Evolutionary conservation across 2,888 invertebrate genomes (phyloP).

Genomic region (Notodonta ziczac): DNA sequence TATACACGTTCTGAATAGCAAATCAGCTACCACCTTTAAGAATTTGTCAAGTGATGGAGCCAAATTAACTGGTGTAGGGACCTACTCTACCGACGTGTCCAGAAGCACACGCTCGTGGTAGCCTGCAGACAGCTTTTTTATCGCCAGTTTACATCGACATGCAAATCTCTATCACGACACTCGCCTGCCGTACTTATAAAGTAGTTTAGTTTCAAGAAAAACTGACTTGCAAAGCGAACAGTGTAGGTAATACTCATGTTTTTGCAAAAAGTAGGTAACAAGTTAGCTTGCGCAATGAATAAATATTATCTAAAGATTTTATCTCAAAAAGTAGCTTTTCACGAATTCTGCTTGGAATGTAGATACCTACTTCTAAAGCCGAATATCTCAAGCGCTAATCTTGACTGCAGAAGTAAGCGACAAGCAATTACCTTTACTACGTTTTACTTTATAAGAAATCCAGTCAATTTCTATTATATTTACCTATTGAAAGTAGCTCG

Average conservation of each 20-base stretch:
- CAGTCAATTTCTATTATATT: constrained; percentile 19
- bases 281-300: constrained; percentile 39
- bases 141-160: constrained; percentile 54
- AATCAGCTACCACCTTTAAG: constrained; percentile 29
- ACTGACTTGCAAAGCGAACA: constrained; percentile 40
- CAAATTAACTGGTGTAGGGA: constrained; percentile 7
- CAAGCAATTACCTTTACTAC: constrained; percentile 30
- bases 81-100: constrained; percentile 18
- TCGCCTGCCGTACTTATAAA: constrained; percentile 44
- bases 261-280: constrained; percentile 35
- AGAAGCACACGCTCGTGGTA: constrained; percentile 41
- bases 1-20: constrained; percentile 24
- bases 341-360: constrained; percentile 39
- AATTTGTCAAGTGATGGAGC: constrained; percentile 10
- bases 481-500: constrained; percentile 28
- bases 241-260: constrained; percentile 39
- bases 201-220: constrained; percentile 48
- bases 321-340: constrained; percentile 42
- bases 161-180: constrained; percentile 59
- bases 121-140: constrained; percentile 45
- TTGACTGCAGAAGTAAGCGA: constrained; percentile 31
- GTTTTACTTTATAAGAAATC: constrained; percentile 31
- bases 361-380: constrained; percentile 21
- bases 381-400: constrained; percentile 34
- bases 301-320: constrained; percentile 40